Evolutionary conservation across 1,140 invertebrate genomes (phyloP).

Genomic region (Trichomalopsis sarcophagae): DNA sequence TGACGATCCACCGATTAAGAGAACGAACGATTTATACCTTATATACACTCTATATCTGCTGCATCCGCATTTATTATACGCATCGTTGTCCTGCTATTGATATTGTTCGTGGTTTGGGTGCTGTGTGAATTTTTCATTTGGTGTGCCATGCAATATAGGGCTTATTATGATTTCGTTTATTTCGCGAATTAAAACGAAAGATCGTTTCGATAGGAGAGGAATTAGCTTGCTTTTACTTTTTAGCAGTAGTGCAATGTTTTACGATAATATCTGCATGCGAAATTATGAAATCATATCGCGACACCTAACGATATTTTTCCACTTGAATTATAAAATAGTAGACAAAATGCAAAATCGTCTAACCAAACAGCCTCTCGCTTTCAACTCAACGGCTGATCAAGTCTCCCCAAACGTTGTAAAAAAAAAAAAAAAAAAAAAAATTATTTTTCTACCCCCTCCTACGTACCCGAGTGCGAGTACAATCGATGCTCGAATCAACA

Average conservation of each 20-base stretch:
- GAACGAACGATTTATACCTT: background rate
- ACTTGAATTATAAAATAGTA: too few species aligned
- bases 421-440: background rate
- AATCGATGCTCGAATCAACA: background rate
- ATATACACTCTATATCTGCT: background rate
- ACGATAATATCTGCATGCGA: slow-evolving; percentile 7
- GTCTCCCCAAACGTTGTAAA: background rate
- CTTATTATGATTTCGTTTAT: background rate
- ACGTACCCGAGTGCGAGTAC: background rate
- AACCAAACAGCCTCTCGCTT: too few species aligned
- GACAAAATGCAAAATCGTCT: too few species aligned
- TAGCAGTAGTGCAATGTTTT: slow-evolving; percentile 19
- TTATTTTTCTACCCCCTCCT: background rate
- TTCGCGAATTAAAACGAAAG: background rate
- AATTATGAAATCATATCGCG: background rate
- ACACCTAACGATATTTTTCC: background rate
- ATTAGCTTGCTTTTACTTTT: background rate
- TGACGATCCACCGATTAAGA: background rate
- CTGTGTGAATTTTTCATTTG: background rate
- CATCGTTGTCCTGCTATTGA: background rate
- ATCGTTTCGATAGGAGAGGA: background rate
- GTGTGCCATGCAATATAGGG: too few species aligned
- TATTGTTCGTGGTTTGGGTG: background rate
- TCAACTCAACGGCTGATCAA: too few species aligned
- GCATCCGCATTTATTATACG: background rate